phyloP scores from a whole-genome alignment of 2,797 vertebrate genomes.

The Hemitrygon akajei region DNA sequence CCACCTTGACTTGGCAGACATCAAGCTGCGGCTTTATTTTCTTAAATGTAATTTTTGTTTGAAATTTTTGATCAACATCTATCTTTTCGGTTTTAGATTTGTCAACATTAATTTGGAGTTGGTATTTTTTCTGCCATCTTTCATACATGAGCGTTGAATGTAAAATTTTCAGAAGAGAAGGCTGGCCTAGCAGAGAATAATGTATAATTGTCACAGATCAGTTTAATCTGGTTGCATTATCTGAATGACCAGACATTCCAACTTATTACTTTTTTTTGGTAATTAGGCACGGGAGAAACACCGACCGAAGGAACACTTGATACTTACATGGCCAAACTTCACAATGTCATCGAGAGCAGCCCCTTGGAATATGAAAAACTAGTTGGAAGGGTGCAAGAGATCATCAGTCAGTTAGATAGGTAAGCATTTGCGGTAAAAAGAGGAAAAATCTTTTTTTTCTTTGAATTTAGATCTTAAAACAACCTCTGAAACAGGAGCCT shows the following conservation, averaged over 20 bases:
- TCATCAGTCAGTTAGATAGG: conserved; percentile 87
- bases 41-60: not conserved
- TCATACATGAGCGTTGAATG: not conserved
- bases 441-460: not conserved
- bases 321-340: conserved; percentile 85
- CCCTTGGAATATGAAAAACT: conserved; percentile 81
- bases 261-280: not conserved
- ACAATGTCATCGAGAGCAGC: conserved; percentile 79
- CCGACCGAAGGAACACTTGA: conserved; percentile 84
- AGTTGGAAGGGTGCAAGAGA: conserved; percentile 80
- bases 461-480: not conserved
- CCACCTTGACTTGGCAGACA: too few relatives aligned
- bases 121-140: not conserved
- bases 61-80: not conserved
- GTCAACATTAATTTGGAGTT: not conserved
- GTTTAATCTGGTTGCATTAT: not conserved
- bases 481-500: not conserved
- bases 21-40: not conserved
- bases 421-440: conserved; percentile 46
- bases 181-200: not conserved
- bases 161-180: not conserved
- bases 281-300: conserved; percentile 79
- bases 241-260: not conserved
- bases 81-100: not conserved
- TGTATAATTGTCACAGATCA: not conserved